Conservation (phyloP, 2,113 vertebrate genomes). For the Eubucco bourcierii region DNA sequence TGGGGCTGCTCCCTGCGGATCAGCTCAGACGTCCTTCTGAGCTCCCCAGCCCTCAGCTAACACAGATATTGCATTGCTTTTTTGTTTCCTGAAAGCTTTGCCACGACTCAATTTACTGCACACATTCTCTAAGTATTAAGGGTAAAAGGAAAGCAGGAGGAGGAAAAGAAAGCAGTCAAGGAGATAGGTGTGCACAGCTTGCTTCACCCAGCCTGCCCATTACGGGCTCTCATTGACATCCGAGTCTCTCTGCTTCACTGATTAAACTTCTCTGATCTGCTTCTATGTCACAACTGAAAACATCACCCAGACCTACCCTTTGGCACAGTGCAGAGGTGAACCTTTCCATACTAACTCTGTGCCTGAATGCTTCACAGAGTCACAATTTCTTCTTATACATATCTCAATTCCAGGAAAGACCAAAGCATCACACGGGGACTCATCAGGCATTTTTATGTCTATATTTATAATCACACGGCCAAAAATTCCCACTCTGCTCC, state of each 20-base stretch:
- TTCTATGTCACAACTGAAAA: constrained; percentile 12
- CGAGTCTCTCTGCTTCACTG: neutral
- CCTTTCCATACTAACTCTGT: neutral
- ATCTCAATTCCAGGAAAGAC: neutral
- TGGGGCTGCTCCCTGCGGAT: neutral
- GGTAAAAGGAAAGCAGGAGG: neutral
- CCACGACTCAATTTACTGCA: neutral
- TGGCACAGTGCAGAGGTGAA: neutral
- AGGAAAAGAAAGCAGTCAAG: neutral
- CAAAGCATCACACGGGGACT: constrained; percentile 15
- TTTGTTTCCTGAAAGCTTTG: neutral
- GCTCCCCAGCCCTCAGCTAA: neutral
- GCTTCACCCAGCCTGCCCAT: neutral
- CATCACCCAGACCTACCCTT: neutral
- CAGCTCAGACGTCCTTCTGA: neutral
- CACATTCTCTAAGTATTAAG: neutral
- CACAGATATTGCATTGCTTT: neutral
- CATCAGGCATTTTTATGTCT: neutral
- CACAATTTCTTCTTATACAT: neutral
- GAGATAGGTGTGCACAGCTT: neutral
- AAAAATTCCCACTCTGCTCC: neutral
- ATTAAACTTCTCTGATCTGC: neutral
- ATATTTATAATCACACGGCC: neutral
- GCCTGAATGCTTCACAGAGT: neutral
- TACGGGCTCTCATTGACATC: neutral